Conservation (phyloP, 2,113 vertebrate genomes). For the Gymnocephalus cernua region DNA sequence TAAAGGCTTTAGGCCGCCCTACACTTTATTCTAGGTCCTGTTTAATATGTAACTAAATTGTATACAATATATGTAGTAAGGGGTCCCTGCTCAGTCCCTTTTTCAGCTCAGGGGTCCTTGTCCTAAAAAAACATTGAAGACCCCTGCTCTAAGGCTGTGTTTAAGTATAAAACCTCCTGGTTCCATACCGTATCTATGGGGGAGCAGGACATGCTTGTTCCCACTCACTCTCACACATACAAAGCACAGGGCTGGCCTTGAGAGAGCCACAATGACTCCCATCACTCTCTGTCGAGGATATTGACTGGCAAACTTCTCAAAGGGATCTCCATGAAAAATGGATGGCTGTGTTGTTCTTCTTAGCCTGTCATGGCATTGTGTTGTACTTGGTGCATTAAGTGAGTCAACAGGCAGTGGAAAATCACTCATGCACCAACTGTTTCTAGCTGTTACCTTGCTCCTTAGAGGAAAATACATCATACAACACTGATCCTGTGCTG, state of each 20-base stretch:
- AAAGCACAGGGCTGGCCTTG: slow-evolving; percentile 25
- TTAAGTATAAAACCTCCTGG: slow-evolving; percentile 16
- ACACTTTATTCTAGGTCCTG: too few relatives aligned
- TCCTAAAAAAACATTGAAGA: too few relatives aligned
- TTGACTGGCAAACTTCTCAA: slow-evolving; percentile 59
- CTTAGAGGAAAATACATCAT: slow-evolving; percentile 60
- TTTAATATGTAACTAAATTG: too few relatives aligned
- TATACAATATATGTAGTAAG: too few relatives aligned
- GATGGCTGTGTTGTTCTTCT: slow-evolving; percentile 35
- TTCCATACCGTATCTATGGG: neutral
- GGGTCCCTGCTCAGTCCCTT: too few relatives aligned
- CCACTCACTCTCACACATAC: neutral
- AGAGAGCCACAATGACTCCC: slow-evolving; percentile 18
- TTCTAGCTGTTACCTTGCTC: slow-evolving; percentile 53
- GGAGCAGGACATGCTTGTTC: slow-evolving; percentile 4
- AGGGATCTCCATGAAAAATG: slow-evolving; percentile 53
- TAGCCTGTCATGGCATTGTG: slow-evolving; percentile 48
- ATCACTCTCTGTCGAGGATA: slow-evolving; percentile 46
- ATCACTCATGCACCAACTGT: slow-evolving; percentile 60
- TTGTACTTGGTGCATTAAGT: slow-evolving; percentile 63
- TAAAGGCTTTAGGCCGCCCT: too few relatives aligned
- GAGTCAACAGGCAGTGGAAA: slow-evolving; percentile 56
- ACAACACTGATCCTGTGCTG: slow-evolving; percentile 49
- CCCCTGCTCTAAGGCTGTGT: neutral
- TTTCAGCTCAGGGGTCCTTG: too few relatives aligned